A percentile compares a stretch with the other conserved stretches of the same genome.
Conservation (phyloP, 2,113 vertebrate species). For the Clarias macrocephalus region DNA sequence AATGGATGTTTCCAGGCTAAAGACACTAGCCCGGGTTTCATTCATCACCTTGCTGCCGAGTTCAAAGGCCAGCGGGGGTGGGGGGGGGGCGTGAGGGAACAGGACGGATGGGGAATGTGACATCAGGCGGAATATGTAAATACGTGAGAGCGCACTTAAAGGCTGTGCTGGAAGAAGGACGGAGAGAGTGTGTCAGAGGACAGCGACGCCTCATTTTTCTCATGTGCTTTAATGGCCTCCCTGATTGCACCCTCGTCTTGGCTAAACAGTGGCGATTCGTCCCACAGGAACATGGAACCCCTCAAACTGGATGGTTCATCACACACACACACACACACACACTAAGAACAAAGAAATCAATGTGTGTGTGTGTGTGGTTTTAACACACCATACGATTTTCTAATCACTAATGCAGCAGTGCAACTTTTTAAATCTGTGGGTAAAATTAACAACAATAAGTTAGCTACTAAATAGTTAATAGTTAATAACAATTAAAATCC, state of each 20-base stretch:
- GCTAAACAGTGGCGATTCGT: constrained; percentile 68
- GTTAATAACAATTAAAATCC: neutral
- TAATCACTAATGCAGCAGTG: neutral
- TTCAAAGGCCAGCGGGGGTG: constrained; percentile 41
- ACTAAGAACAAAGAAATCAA: neutral
- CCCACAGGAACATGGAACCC: constrained; percentile 55
- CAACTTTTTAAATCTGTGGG: neutral
- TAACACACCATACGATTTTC: neutral
- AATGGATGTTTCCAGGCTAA: constrained; percentile 45
- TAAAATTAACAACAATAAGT: neutral
- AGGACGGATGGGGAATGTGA: constrained; percentile 59
- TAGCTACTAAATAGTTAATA: neutral
- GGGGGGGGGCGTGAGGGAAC: constrained; percentile 57
- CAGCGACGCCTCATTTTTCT: constrained; percentile 71
- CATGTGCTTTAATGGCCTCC: constrained; percentile 70
- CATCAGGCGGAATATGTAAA: constrained; percentile 45
- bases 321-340: neutral
- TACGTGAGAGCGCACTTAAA: constrained; percentile 36
- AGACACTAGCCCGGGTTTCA: constrained; percentile 51
- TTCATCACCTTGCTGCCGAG: constrained; percentile 59
- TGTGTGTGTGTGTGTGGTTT: neutral
- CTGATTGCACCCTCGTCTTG: constrained; percentile 69
- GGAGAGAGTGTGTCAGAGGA: constrained; percentile 55
- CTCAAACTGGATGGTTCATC: constrained; percentile 43
- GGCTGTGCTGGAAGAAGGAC: constrained; percentile 41